phyloP scores from a whole-genome alignment of 2,888 invertebrate species.

The Elysia crispata region DNA sequence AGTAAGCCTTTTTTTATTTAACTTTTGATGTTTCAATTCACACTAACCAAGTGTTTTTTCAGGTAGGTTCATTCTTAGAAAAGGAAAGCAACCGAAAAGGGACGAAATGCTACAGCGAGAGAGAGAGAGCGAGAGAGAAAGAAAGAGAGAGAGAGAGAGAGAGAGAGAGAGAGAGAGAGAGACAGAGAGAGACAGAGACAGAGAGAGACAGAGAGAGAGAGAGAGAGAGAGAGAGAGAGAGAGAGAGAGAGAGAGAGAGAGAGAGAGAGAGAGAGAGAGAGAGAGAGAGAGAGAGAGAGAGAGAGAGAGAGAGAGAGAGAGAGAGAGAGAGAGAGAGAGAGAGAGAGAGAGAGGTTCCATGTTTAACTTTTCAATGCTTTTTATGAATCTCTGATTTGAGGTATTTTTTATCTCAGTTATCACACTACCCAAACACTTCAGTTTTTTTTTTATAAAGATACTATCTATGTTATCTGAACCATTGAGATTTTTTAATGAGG shows the following conservation, averaged over 20 bases:
- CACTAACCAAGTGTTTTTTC: neutral
- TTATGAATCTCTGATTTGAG: too few species aligned
- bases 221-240: constrained; percentile 30
- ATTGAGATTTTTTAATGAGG: too few species aligned
- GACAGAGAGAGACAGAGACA: constrained; percentile 13
- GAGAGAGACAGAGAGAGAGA: constrained; percentile 17
- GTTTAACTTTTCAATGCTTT: too few species aligned
- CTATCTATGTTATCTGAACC: too few species aligned
- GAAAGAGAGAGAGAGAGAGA: neutral
- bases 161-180: neutral
- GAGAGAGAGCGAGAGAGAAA: neutral
- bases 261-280: neutral
- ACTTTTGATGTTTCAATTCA: too few species aligned
- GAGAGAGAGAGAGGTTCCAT: neutral
- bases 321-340: neutral
- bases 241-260: constrained; percentile 3
- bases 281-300: neutral
- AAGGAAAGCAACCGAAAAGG: too few species aligned
- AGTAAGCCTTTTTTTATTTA: too few species aligned
- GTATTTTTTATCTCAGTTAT: too few species aligned
- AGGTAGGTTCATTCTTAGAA: too few species aligned
- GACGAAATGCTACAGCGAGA: too few species aligned
- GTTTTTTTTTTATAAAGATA: too few species aligned
- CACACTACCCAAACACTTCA: too few species aligned
- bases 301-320: neutral